Conservation (phyloP, 2,113 vertebrate species). For the Rhadina sibilatrix region DNA sequence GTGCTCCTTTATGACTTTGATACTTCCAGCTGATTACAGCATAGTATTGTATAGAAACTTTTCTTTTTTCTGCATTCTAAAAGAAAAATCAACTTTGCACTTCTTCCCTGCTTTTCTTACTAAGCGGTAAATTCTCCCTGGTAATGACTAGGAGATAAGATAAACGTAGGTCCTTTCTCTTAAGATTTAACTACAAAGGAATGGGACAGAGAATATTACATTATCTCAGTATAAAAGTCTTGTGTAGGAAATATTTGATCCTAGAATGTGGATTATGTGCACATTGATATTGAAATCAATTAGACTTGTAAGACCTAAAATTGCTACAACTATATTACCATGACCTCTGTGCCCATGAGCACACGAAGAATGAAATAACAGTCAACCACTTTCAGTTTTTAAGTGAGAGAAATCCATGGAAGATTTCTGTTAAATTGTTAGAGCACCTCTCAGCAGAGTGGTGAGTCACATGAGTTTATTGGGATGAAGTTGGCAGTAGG, state of each 20-base stretch:
- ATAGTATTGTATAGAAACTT: not conserved
- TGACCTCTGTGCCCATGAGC: not conserved
- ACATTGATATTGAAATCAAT: not conserved
- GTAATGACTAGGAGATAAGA: not conserved
- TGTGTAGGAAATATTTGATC: not conserved
- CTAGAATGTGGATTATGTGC: not conserved
- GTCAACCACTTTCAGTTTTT: fast-evolving
- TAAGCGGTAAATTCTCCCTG: not conserved
- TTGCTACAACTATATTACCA: not conserved
- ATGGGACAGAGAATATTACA: not conserved
- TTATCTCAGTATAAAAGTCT: not conserved
- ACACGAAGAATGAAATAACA: not conserved
- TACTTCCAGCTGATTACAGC: not conserved
- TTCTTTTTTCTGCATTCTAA: not conserved
- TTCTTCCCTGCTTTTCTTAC: not conserved
- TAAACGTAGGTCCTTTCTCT: not conserved
- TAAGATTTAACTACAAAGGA: not conserved
- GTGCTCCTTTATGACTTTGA: not conserved
- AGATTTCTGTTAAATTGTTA: not conserved
- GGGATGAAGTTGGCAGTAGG: not conserved
- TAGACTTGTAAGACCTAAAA: not conserved
- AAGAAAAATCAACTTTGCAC: not conserved
- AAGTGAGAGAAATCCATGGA: not conserved
- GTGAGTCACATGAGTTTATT: not conserved
- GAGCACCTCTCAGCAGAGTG: not conserved